These are phyloP conservation scores for Cepaea hortensis DNA, from an alignment of 2,888 invertebrate genomes.

Conservation along the genomic window DNA sequence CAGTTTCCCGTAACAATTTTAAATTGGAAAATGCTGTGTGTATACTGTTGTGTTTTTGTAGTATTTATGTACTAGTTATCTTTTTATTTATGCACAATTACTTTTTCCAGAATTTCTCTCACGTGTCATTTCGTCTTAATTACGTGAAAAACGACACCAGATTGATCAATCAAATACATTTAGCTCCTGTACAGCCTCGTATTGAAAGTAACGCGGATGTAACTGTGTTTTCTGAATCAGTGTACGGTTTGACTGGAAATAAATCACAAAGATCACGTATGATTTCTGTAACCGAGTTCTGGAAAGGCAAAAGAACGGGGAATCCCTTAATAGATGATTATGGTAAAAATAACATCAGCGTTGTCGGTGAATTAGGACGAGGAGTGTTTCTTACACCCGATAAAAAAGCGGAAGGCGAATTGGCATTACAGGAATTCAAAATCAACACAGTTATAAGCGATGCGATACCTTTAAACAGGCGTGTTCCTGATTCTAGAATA, in stretches of 20 bases:
- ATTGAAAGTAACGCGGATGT: too few relatives aligned
- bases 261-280: not conserved
- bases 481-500: slow-evolving; percentile 66
- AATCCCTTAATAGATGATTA: slow-evolving; percentile 50
- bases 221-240: too few relatives aligned
- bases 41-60: too few relatives aligned
- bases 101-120: too few relatives aligned
- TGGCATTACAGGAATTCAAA: slow-evolving; percentile 54
- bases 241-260: not conserved
- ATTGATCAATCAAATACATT: too few relatives aligned
- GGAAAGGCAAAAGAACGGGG: slow-evolving; percentile 32
- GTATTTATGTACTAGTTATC: too few relatives aligned
- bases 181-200: too few relatives aligned
- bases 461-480: slow-evolving; percentile 63
- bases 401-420: slow-evolving; percentile 51
- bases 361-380: slow-evolving; percentile 60
- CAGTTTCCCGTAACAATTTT: too few relatives aligned
- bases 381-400: slow-evolving; percentile 57
- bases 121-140: too few relatives aligned
- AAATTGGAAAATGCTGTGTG: too few relatives aligned
- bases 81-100: too few relatives aligned
- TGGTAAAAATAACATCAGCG: not conserved
- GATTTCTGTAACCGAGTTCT: slow-evolving; percentile 31
- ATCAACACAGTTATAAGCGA: slow-evolving; percentile 67
- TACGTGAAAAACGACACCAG: too few relatives aligned